These are phyloP conservation scores for Meriones unguiculatus DNA, from an alignment of 2,113 vertebrate species.

Conservation along the genomic window DNA sequence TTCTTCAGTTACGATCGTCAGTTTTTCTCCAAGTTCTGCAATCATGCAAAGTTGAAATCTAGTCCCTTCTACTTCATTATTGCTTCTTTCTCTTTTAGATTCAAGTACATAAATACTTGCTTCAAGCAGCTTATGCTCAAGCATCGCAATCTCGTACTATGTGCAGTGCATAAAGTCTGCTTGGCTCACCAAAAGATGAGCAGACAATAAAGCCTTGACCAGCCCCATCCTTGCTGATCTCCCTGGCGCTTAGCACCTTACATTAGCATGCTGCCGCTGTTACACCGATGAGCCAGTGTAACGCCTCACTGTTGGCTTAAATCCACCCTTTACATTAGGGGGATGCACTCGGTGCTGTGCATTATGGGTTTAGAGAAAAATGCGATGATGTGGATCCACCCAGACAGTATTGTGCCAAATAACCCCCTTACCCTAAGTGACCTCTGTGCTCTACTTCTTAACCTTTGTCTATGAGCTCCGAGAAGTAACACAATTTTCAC, in stretches of 20 bases:
- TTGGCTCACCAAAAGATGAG: neutral
- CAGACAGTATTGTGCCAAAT: neutral
- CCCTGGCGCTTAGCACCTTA: neutral
- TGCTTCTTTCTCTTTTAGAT: neutral
- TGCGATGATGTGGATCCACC: neutral
- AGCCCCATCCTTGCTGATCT: neutral
- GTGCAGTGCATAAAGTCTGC: neutral
- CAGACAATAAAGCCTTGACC: neutral
- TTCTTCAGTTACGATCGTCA: neutral
- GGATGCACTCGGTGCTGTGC: neutral
- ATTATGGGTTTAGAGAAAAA: neutral
- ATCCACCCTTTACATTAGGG: neutral
- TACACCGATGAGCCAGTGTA: neutral
- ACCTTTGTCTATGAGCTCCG: fast-evolving
- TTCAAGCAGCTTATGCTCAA: neutral
- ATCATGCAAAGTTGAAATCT: neutral
- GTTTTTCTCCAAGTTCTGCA: neutral
- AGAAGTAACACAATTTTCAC: neutral
- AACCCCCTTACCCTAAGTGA: neutral
- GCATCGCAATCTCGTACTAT: neutral
- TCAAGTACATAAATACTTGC: neutral
- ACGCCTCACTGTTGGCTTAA: neutral
- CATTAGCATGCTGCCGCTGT: neutral
- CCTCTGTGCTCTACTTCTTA: fast-evolving
- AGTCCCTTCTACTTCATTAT: neutral